These are phyloP conservation scores for Sturnus vulgaris DNA, from an alignment of 2,113 vertebrate species.

Conservation along the genomic window DNA sequence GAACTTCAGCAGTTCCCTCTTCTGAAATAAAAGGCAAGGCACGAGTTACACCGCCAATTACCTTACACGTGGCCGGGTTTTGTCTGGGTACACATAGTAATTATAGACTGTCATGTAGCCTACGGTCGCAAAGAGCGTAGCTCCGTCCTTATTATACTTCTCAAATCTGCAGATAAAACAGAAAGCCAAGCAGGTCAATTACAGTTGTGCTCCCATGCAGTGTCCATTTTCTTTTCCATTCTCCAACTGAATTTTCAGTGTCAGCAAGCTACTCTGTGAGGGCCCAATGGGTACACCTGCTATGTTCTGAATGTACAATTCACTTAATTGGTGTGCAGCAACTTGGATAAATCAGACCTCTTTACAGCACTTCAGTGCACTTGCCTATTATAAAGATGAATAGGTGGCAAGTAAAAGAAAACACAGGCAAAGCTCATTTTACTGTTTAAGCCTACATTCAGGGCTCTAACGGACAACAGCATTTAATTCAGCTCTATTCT, in stretches of 20 bases:
- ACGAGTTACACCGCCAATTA: slow-evolving; percentile 96
- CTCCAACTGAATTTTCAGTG: slow-evolving; percentile 84
- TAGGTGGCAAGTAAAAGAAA: slow-evolving; percentile 99
- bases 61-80: slow-evolving; percentile 99
- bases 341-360: slow-evolving; percentile 98
- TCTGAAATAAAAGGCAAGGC: slow-evolving; percentile 87
- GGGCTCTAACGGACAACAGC: slow-evolving; percentile 96
- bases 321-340: slow-evolving; percentile 99
- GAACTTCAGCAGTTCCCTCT: slow-evolving; percentile 82
- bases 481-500: slow-evolving; percentile 98
- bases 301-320: slow-evolving; percentile 99
- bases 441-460: slow-evolving; percentile 99
- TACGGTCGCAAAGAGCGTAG: slow-evolving; percentile 97
- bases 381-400: slow-evolving; percentile 98
- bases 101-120: slow-evolving; percentile 99
- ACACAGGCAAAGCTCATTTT: slow-evolving; percentile 99
- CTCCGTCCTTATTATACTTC: slow-evolving; percentile 99
- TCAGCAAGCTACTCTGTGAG: slow-evolving; percentile 92
- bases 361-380: slow-evolving; percentile 99
- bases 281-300: slow-evolving; percentile 98
- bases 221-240: slow-evolving; percentile 91
- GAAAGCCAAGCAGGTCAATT: slow-evolving; percentile 99
- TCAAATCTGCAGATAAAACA: slow-evolving; percentile 99
- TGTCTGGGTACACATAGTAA: slow-evolving; percentile 99
- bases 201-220: slow-evolving; percentile 95